phyloP scores from a whole-genome alignment of 2,113 vertebrate genomes.

The Bettongia penicillata region DNA sequence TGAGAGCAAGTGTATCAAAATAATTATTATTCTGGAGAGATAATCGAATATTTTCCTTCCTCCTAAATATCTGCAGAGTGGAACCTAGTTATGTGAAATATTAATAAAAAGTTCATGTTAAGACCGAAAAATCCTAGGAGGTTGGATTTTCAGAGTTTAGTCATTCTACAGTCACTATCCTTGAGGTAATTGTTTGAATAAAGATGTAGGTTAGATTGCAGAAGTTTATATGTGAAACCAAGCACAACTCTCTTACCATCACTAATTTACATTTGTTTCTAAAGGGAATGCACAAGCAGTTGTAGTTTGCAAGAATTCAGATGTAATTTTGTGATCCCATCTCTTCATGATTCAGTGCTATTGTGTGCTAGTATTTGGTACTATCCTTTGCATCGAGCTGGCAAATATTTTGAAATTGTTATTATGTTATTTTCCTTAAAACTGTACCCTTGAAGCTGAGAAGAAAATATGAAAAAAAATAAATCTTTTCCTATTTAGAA shows the following conservation, averaged over 20 bases:
- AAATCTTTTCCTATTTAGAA: neutral
- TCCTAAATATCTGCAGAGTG: constrained; percentile 48
- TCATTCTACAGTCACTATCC: constrained; percentile 42
- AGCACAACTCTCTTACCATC: constrained; percentile 42
- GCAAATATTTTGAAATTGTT: constrained; percentile 58
- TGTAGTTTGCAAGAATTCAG: constrained; percentile 45
- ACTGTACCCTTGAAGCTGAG: constrained; percentile 35
- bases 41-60: constrained; percentile 15
- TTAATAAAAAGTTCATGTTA: constrained; percentile 47
- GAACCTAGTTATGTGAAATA: constrained; percentile 36
- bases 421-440: constrained; percentile 48
- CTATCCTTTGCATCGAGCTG: constrained; percentile 34
- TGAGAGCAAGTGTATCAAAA: constrained; percentile 33
- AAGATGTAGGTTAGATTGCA: constrained; percentile 50
- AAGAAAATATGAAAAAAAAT: constrained; percentile 36
- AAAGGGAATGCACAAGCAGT: constrained; percentile 49
- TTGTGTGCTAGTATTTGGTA: constrained; percentile 40
- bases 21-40: constrained; percentile 15
- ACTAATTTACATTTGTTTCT: constrained; percentile 40
- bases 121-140: constrained; percentile 16
- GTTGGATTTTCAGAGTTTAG: constrained; percentile 14
- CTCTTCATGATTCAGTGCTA: constrained; percentile 14
- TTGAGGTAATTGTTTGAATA: constrained; percentile 15
- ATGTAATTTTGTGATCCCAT: constrained; percentile 25
- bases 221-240: constrained; percentile 58